Conservation (phyloP, 2,888 invertebrate species). For the Coremacera marginata region DNA sequence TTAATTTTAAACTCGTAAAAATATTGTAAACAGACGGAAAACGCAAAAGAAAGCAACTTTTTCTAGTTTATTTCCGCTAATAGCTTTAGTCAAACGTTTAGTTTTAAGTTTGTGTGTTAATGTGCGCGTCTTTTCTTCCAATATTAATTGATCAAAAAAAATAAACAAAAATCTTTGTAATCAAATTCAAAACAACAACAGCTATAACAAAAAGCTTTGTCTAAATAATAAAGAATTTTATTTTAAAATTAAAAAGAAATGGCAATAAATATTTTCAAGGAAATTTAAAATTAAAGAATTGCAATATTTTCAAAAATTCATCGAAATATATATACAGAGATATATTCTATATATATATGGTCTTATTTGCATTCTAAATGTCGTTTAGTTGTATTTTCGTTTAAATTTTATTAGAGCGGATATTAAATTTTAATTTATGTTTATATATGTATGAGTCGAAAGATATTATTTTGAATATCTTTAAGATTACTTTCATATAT, state of each 20-base stretch:
- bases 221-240: neutral
- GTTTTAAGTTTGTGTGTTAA: neutral
- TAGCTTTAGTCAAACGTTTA: neutral
- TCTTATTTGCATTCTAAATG: no score
- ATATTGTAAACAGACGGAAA: neutral
- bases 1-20: neutral
- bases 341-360: no score
- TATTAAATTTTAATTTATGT: neutral
- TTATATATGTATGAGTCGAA: neutral
- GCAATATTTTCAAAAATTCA: neutral
- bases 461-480: constrained; percentile 12
- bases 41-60: neutral
- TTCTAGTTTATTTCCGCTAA: neutral
- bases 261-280: neutral
- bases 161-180: neutral
- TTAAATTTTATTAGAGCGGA: neutral
- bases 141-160: neutral
- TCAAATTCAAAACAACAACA: neutral
- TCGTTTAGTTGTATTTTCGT: neutral
- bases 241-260: neutral
- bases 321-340: neutral
- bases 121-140: neutral
- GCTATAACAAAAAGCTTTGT: neutral
- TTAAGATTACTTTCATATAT: neutral
- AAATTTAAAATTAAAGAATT: neutral